Base-by-base conservation (phyloP, 53 echinoderm and acorn worm genomes). In the Echinarachnius parma region DNA sequence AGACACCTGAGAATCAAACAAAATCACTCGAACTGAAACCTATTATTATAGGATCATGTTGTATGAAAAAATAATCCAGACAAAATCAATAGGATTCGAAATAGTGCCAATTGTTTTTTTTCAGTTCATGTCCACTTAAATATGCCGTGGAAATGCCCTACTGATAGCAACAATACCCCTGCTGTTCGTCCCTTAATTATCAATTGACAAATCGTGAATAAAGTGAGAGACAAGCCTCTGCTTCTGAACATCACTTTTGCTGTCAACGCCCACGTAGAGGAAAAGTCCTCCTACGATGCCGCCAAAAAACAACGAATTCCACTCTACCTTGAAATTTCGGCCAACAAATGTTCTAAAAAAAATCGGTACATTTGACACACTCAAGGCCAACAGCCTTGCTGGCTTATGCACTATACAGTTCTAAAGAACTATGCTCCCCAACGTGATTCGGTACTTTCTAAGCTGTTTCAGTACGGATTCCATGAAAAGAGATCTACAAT, bases 201-300 rank as follows among this genome's bases (percentile, higher is more conserved):
- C 13, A n/a, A 66, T 66, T 47, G 50, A 7, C 67, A 31, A 28
- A 28, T 21, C 2, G 46, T 30, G 0, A 66, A 48, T 21, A 21
- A 23, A 9, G 31, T 18, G 5, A 28, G 3, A 48, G 67, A 66
- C 48, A 66, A 62, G 23, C 36, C 42, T 15, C 22, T 36, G 62
- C 39, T 62, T 1, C 62, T 62, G 42, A 37, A 48, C 50, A 66
- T 28, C 67, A 66, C 67, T 1, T 66, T 66, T 48, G 31, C 67
- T 47, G 48, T 31, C 3, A 66, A 66, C n/a, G 66, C 66, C 2
- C 66, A 66, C 16, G 47, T 66, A 7, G 37, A 66, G 1, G 50
- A 30, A 66, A 25, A 9, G 5, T 16, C 48, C 67, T 15, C 62
- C 62, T 21, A 19, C 22, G 4, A 5, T 48, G 20, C 14, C n/a